Conservation (phyloP, 53 echinoderm and acorn worm genomes). For the Astropecten irregularis region DNA sequence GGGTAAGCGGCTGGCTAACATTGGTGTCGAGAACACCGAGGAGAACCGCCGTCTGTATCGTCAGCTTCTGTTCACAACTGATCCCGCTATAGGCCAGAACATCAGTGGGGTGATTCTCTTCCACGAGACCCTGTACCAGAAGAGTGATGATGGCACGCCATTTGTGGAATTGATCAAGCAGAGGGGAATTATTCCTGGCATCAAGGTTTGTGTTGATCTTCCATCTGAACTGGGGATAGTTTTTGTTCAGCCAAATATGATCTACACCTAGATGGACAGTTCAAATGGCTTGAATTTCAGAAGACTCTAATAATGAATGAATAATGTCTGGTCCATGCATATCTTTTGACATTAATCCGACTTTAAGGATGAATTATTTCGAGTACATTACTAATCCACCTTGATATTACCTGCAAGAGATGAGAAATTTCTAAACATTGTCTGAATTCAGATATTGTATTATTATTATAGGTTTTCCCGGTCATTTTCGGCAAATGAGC, state of each 20-base stretch:
- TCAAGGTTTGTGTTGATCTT: conserved; percentile 66
- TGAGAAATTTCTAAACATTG: no score
- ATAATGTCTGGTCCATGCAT: no score
- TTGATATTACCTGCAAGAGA: no score
- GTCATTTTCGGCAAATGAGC: no score
- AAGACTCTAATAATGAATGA: no score
- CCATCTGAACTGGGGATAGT: neutral
- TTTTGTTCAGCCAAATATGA: neutral
- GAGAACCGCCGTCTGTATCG: conserved; percentile 87
- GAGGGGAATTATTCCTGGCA: conserved; percentile 80
- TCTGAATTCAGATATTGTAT: no score
- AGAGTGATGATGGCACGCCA: conserved; percentile 78
- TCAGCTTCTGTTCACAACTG: conserved; percentile 83
- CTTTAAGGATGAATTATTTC: no score
- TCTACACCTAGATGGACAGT: neutral
- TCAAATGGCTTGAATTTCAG: no score
- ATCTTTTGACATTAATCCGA: no score
- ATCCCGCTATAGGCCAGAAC: conserved; percentile 53
- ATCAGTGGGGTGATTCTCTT: conserved; percentile 95
- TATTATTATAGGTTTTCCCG: no score
- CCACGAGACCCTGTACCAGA: conserved; percentile 98
- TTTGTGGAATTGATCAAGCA: conserved; percentile 76
- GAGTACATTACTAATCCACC: no score
- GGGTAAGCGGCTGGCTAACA: conserved; percentile 90
- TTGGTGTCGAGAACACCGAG: conserved; percentile 85